Percentiles rank a stretch among this genome's conserved stretches.
Conservation (phyloP, 92 coral and sea anemone genomes). For the Montipora capitata region DNA sequence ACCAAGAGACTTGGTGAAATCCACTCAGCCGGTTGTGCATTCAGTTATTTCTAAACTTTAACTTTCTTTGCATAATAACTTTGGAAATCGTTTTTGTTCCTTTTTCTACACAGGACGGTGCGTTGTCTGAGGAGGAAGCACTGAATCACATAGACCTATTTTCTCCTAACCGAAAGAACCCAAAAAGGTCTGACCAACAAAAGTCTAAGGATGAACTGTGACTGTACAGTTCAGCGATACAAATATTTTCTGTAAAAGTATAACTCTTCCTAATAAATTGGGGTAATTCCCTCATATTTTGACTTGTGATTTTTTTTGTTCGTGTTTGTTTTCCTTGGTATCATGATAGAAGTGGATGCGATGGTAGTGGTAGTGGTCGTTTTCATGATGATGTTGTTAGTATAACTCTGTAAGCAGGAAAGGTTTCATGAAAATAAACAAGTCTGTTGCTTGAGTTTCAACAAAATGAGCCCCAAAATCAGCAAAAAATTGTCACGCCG, state of each 20-base stretch:
- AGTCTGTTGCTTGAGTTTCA: too few relatives aligned
- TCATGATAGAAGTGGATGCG: too few relatives aligned
- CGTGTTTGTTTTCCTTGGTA: background rate
- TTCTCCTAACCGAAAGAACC: slow-evolving; percentile 51
- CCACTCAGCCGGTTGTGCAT: too few relatives aligned
- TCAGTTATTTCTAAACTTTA: too few relatives aligned
- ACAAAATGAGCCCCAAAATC: too few relatives aligned
- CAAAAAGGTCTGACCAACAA: slow-evolving; percentile 23
- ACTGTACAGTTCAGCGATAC: background rate
- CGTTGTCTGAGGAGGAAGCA: slow-evolving; percentile 65
- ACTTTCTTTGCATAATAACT: too few relatives aligned
- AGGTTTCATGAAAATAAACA: too few relatives aligned
- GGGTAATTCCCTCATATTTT: background rate
- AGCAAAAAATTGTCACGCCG: too few relatives aligned
- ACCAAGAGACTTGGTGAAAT: too few relatives aligned
- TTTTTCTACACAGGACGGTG: slow-evolving; percentile 76
- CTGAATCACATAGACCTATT: slow-evolving; percentile 42
- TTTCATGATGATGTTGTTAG: too few relatives aligned
- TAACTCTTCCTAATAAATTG: background rate
- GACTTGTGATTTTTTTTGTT: background rate
- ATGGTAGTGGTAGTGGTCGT: too few relatives aligned
- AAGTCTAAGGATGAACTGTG: slow-evolving; percentile 46
- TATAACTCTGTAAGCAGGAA: too few relatives aligned
- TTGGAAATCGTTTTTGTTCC: background rate
- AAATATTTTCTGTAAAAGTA: background rate